Conservation (phyloP, 2,888 invertebrate species). For the Dermolepida albohirtum region DNA sequence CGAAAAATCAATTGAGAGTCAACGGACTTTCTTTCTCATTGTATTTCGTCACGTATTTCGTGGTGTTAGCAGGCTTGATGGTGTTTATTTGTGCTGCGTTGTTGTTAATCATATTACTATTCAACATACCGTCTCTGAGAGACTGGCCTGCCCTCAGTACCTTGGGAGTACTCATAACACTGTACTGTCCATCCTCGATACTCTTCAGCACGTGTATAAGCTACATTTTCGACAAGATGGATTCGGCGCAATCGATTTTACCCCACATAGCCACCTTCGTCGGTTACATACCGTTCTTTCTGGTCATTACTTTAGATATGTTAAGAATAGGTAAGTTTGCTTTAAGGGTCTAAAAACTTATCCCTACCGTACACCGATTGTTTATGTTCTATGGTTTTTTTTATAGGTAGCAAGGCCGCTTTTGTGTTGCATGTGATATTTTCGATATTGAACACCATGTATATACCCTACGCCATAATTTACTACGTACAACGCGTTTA, state of each 20-base stretch:
- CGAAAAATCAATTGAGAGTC: constrained; percentile 84
- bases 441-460: constrained; percentile 81
- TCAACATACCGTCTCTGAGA: constrained; percentile 77
- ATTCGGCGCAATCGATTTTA: constrained; percentile 84
- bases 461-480: constrained; percentile 84
- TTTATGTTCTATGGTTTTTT: constrained; percentile 2
- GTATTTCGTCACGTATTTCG: constrained; percentile 82
- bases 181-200: constrained; percentile 82
- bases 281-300: constrained; percentile 79
- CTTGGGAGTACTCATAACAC: constrained; percentile 73
- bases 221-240: constrained; percentile 85
- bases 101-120: constrained; percentile 73
- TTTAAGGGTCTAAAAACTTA: neutral
- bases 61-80: constrained; percentile 78
- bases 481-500: constrained; percentile 86
- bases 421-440: constrained; percentile 79
- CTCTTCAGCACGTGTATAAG: constrained; percentile 82
- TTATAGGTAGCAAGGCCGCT: constrained; percentile 73
- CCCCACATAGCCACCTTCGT: constrained; percentile 81
- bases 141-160: constrained; percentile 78
- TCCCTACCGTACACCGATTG: neutral
- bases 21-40: constrained; percentile 82
- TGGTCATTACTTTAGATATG: constrained; percentile 80
- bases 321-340: constrained; percentile 73
- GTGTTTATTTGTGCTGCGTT: constrained; percentile 75